A percentile compares a stretch with the other conserved stretches of the same genome.
These are phyloP conservation scores for Leptinotarsa defecta DNA, from an alignment of 1,140 invertebrate genomes.

Conservation along the genomic window DNA sequence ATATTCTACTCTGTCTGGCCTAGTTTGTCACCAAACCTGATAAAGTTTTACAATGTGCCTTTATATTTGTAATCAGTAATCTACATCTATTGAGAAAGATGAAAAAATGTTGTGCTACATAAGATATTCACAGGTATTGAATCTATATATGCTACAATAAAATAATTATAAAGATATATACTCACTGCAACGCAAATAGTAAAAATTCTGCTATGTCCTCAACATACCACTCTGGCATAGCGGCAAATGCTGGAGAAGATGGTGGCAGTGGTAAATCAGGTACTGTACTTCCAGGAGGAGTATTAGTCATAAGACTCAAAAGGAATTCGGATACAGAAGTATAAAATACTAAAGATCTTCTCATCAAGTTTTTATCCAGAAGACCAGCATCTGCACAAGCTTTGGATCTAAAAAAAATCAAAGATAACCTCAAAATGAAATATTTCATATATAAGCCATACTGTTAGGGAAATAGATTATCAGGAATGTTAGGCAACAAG, in stretches of 20 bases:
- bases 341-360: slow-evolving; percentile 84
- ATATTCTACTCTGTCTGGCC: too few relatives aligned
- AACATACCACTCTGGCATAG: slow-evolving; percentile 94
- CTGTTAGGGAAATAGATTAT: too few relatives aligned
- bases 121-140: too few relatives aligned
- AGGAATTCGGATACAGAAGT: slow-evolving; percentile 81
- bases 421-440: too few relatives aligned
- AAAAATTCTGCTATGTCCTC: slow-evolving; percentile 96
- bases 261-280: slow-evolving; percentile 61
- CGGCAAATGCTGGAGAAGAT: slow-evolving; percentile 77
- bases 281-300: slow-evolving; percentile 49
- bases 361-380: slow-evolving; percentile 79
- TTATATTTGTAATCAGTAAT: too few relatives aligned
- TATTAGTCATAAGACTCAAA: slow-evolving; percentile 65
- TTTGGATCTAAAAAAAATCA: slow-evolving; percentile 67
- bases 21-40: too few relatives aligned
- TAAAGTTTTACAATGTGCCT: background rate
- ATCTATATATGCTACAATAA: background rate
- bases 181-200: slow-evolving; percentile 90
- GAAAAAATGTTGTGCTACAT: too few relatives aligned
- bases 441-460: too few relatives aligned
- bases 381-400: slow-evolving; percentile 87
- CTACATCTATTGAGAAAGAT: too few relatives aligned
- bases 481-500: too few relatives aligned
- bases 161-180: slow-evolving; percentile 46